Percentiles rank a stretch among this genome's conserved stretches.
phyloP scores from a whole-genome alignment of 2,888 invertebrate genomes.

The Cremastinae sp. region DNA sequence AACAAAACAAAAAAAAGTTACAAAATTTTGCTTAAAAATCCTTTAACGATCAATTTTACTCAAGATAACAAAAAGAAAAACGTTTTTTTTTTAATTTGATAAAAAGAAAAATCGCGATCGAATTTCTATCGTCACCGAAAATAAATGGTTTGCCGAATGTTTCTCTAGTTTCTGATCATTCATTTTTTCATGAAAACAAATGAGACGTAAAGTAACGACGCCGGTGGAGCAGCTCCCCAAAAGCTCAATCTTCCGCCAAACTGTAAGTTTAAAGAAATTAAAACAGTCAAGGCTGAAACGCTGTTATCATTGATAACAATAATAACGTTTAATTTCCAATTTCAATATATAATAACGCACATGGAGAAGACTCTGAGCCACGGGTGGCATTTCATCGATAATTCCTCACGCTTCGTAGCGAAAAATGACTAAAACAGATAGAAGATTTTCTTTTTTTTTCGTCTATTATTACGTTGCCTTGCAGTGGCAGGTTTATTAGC shows the following conservation, averaged over 20 bases:
- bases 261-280: conserved; percentile 81
- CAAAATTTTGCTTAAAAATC: no score
- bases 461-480: conserved; percentile 5
- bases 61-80: no score
- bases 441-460: conserved; percentile 16
- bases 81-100: no score
- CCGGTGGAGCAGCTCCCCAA: conserved; percentile 76
- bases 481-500: neutral
- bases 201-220: conserved; percentile 73
- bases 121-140: no score
- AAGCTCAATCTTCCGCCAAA: conserved; percentile 77
- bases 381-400: conserved; percentile 22
- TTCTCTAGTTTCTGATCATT: conserved; percentile 12
- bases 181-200: conserved; percentile 13
- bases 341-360: conserved; percentile 11
- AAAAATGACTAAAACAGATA: conserved; percentile 5
- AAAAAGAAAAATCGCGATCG: no score
- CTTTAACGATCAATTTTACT: no score
- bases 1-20: no score
- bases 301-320: conserved; percentile 46
- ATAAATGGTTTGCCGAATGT: neutral
- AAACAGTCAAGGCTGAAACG: conserved; percentile 76
- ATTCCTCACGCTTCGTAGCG: conserved; percentile 13
- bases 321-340: conserved; percentile 3
- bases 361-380: conserved; percentile 10